Base-by-base conservation (phyloP, 2,888 invertebrate genomes). In the Apodemia duryi region DNA sequence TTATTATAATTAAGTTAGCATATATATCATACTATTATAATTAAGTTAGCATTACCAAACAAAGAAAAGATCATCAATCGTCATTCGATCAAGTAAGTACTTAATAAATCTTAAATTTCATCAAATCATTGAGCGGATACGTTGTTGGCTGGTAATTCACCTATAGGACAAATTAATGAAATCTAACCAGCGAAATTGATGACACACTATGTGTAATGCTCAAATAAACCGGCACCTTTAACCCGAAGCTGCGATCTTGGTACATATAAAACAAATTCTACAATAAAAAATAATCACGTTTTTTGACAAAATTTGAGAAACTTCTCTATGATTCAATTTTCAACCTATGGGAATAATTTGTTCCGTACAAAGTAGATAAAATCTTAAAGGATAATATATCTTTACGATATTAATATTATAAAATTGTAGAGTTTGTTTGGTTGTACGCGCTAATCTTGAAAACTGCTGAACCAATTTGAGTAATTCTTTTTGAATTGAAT, bases 151-250 rank as follows among this genome's bases (percentile, higher is more conserved):
- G 54, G 65, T 38, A 60, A 60, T 60, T 60, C 51, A 61, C 65
- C 66, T 61, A 35, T 38, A 54, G 41, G 43, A 52, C 52, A 62
- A 68, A 71, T 70, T 71, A 71, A 62, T 67, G 68, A 69, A 73
- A 72, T 71, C 67, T 72, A 74, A 69, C 69, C 69, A 69, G 79
- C 75, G 75, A 80, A 81, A 83, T 84, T 82, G 84, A 85, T 86
- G 88, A 87, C 86, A 86, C 88, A 87, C 77, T 73, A 66, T 72
- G 75, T 74, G 80, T 84, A 82, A 83, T 79, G 78, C 74, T 73
- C 68, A 72, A 74, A 71, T 68, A 41, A 75, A 66, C 72, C 73
- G 70, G 73, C 78, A 78, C 77, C 78, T 79, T 71, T 74, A 85
- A 86, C 86, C 80, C 81, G 68, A 62, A 13, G 54, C 69, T 68